Evolutionary conservation across 2,113 vertebrate species (phyloP).

Genomic region (Elgaria multicarinata): DNA sequence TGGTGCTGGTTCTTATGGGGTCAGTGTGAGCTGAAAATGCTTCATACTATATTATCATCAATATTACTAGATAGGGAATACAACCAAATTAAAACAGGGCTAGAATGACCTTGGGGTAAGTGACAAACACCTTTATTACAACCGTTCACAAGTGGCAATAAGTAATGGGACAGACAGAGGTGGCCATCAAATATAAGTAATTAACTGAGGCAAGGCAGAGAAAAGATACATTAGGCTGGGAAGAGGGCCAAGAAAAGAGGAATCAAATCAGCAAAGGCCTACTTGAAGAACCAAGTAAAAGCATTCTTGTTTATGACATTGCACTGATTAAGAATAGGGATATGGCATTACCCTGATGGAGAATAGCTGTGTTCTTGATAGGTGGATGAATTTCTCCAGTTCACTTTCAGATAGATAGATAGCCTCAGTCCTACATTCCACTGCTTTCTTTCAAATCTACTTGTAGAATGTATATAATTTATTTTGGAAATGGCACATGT

Average conservation of each 20-base stretch:
- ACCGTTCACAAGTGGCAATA: slow-evolving; percentile 68
- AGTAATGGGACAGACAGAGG: slow-evolving; percentile 66
- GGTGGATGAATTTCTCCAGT: background rate
- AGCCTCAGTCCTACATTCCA: background rate
- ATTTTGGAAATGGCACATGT: background rate
- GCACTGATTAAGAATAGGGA: slow-evolving; percentile 54
- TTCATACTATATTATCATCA: slow-evolving; percentile 43
- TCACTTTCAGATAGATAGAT: background rate
- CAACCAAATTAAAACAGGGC: slow-evolving; percentile 53
- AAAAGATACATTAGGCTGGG: slow-evolving; percentile 66
- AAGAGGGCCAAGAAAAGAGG: slow-evolving; percentile 74
- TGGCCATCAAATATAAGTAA: slow-evolving; percentile 76
- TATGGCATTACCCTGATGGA: slow-evolving; percentile 35
- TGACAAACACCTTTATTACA: slow-evolving; percentile 64
- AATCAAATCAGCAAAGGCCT: slow-evolving; percentile 45
- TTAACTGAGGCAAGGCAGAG: slow-evolving; percentile 65
- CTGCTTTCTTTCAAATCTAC: background rate
- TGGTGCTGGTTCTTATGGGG: background rate
- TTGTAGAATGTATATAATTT: background rate
- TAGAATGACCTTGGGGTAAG: slow-evolving; percentile 69
- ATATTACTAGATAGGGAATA: slow-evolving; percentile 52
- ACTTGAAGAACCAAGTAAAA: slow-evolving; percentile 38
- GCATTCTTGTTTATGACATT: slow-evolving; percentile 30
- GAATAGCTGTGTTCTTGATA: slow-evolving; percentile 27
- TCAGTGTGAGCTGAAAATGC: slow-evolving; percentile 34